Conservation (phyloP, 1,140 invertebrate species). For the Anagrus nilaparvatae region DNA sequence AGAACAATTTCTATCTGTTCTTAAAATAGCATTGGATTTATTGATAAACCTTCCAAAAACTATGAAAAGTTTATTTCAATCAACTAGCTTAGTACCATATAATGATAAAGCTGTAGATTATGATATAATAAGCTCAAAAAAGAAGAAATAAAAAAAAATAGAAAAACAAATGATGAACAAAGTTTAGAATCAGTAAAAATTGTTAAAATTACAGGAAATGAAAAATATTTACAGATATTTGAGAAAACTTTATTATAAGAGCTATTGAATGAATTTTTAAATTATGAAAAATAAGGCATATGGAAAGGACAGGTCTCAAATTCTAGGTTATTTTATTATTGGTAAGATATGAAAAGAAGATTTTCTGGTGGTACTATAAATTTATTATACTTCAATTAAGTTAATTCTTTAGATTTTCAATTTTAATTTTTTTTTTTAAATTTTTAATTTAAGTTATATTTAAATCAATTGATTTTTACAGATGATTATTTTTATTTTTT, state of each 20-base stretch:
- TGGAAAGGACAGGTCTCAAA: too few relatives aligned
- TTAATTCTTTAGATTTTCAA: too few relatives aligned
- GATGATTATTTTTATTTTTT: too few relatives aligned
- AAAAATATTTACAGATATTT: slow-evolving; percentile 1
- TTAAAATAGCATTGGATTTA: background rate
- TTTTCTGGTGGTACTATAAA: too few relatives aligned
- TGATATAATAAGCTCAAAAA: background rate
- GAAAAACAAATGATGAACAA: background rate
- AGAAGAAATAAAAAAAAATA: background rate
- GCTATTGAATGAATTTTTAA: background rate
- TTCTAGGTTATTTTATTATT: background rate
- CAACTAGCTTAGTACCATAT: background rate
- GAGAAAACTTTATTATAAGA: background rate
- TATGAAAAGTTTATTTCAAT: background rate
- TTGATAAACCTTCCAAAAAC: background rate
- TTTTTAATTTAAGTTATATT: too few relatives aligned
- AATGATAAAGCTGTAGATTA: background rate
- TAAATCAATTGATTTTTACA: too few relatives aligned
- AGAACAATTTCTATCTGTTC: background rate
- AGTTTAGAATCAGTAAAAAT: background rate
- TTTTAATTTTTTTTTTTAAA: too few relatives aligned
- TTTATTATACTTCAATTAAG: too few relatives aligned
- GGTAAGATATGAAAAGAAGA: background rate
- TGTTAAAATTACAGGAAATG: background rate
- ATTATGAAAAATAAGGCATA: background rate